phyloP scores from a whole-genome alignment of 2,888 invertebrate species.

The Physocephala rufipes region DNA sequence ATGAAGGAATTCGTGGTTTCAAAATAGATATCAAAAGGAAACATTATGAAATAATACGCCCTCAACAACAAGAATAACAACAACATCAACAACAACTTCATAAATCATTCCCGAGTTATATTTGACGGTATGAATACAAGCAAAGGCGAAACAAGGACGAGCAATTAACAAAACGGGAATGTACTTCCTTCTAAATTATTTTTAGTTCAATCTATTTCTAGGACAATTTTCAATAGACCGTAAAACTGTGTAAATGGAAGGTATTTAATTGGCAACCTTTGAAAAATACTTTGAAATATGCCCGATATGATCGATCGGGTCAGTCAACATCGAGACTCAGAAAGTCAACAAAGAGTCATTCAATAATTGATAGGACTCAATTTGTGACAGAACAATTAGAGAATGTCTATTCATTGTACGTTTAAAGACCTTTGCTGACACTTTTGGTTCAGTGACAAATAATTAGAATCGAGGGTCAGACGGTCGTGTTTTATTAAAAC shows the following conservation, averaged over 20 bases:
- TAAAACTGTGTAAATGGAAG: conserved; percentile 26
- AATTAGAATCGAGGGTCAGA: too few species aligned
- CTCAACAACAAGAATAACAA: conserved; percentile 24
- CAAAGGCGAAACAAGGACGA: background rate
- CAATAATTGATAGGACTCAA: too few species aligned
- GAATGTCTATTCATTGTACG: too few species aligned
- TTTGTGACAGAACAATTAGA: too few species aligned
- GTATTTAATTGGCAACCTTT: background rate
- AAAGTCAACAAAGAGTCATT: too few species aligned
- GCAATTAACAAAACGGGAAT: too few species aligned
- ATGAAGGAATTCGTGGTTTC: too few species aligned
- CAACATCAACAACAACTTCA: conserved; percentile 16
- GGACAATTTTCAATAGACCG: conserved; percentile 22
- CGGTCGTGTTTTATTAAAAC: too few species aligned
- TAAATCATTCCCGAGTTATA: conserved; percentile 32
- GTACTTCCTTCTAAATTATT: too few species aligned
- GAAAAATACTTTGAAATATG: background rate
- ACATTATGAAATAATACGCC: background rate
- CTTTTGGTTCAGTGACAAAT: too few species aligned
- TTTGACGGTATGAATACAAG: background rate
- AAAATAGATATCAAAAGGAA: conserved; percentile 24
- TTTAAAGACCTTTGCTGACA: too few species aligned
- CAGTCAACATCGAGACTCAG: background rate
- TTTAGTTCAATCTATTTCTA: conserved; percentile 32
- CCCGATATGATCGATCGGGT: conserved; percentile 20